These are phyloP conservation scores for Crioceris asparagi DNA, from an alignment of 2,888 invertebrate genomes.

Conservation along the genomic window DNA sequence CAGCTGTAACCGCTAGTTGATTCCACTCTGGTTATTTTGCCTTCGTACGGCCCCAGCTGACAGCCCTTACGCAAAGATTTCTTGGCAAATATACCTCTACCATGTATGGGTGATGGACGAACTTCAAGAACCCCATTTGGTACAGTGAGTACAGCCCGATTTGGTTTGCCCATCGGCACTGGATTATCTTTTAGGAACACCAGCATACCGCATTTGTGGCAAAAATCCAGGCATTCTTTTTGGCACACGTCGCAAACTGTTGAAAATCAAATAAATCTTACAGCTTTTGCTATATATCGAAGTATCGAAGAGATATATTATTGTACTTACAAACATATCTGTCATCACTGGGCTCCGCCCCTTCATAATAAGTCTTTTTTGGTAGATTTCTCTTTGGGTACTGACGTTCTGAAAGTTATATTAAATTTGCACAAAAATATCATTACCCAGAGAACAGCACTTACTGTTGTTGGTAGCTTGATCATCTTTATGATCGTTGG, in stretches of 20 bases:
- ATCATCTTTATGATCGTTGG: too few species aligned
- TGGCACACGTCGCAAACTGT: conserved; percentile 21
- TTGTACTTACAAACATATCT: conserved; percentile 20
- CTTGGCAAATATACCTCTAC: conserved; percentile 22
- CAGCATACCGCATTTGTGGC: conserved; percentile 18
- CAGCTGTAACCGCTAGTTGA: conserved; percentile 18
- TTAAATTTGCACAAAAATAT: too few species aligned
- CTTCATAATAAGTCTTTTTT: conserved; percentile 15
- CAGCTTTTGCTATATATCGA: background rate
- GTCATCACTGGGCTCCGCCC: conserved; percentile 14
- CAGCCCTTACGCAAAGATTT: conserved; percentile 17
- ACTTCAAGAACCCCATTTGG: conserved; percentile 19
- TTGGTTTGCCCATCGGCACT: conserved; percentile 14
- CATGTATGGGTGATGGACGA: conserved; percentile 18
- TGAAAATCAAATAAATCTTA: background rate
- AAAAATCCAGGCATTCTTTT: conserved; percentile 18
- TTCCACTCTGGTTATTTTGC: conserved; percentile 15
- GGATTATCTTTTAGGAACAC: conserved; percentile 13
- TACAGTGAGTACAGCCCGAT: conserved; percentile 21
- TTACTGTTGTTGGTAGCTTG: too few species aligned
- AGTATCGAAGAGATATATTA: too few species aligned
- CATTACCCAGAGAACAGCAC: too few species aligned
- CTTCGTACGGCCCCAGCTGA: conserved; percentile 25
- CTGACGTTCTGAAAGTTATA: too few species aligned
- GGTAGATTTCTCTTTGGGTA: conserved; percentile 5